These are phyloP conservation scores for Aspidiotus destructor DNA, from an alignment of 2,888 invertebrate species.

Conservation along the genomic window DNA sequence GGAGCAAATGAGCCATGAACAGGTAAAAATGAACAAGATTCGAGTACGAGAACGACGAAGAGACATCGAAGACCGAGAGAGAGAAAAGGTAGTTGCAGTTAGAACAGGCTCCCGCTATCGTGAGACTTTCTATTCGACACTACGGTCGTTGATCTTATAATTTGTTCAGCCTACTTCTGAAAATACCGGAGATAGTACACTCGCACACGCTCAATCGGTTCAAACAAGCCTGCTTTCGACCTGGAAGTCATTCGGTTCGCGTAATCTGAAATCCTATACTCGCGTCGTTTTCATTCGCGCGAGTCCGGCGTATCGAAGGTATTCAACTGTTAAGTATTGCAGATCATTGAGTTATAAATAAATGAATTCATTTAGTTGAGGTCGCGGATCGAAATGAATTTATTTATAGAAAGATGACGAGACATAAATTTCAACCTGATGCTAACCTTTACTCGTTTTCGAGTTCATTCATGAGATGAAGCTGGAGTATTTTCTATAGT, in stretches of 20 bases:
- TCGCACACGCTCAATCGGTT: constrained; percentile 21
- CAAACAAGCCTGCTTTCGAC: constrained; percentile 13
- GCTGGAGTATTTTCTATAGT: too few species aligned
- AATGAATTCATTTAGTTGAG: too few species aligned
- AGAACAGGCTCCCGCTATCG: constrained; percentile 24
- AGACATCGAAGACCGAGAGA: neutral
- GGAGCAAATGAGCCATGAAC: constrained; percentile 18
- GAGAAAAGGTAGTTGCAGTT: constrained; percentile 17
- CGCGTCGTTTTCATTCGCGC: neutral
- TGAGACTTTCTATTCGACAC: constrained; percentile 23
- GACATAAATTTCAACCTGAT: too few species aligned
- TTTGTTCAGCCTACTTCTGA: constrained; percentile 26
- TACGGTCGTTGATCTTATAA: constrained; percentile 24
- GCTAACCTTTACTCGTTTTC: too few species aligned
- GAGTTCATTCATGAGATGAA: too few species aligned
- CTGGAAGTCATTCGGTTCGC: constrained; percentile 6
- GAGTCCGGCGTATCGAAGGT: too few species aligned
- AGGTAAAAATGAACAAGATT: constrained; percentile 13
- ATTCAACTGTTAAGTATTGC: too few species aligned
- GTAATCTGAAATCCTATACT: neutral
- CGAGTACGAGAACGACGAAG: neutral
- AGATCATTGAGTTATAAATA: too few species aligned
- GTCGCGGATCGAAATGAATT: too few species aligned
- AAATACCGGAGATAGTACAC: constrained; percentile 20
- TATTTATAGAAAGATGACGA: too few species aligned